phyloP scores from a whole-genome alignment of 1,140 invertebrate genomes.

The Drosophila nasuta region DNA sequence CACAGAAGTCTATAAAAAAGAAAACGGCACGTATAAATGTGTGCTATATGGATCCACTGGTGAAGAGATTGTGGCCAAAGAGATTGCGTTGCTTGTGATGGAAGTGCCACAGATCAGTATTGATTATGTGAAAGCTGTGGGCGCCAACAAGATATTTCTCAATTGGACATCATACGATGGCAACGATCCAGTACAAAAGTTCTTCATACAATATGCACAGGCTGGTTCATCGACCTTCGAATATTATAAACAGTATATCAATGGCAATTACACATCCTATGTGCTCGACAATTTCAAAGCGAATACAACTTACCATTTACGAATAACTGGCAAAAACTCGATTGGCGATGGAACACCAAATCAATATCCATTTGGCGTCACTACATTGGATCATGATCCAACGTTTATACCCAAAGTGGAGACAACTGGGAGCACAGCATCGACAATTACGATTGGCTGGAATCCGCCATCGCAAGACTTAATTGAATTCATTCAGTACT shows the following conservation, averaged over 20 bases:
- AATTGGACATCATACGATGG: slow-evolving; percentile 93
- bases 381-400: slow-evolving; percentile 89
- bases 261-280: slow-evolving; percentile 87
- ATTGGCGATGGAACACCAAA: slow-evolving; percentile 85
- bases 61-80: slow-evolving; percentile 55
- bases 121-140: slow-evolving; percentile 91
- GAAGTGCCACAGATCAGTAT: slow-evolving; percentile 90
- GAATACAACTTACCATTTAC: slow-evolving; percentile 88
- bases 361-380: slow-evolving; percentile 86
- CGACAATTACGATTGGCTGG: slow-evolving; percentile 92
- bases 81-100: slow-evolving; percentile 87
- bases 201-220: slow-evolving; percentile 88
- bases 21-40: slow-evolving; percentile 89
- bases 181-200: slow-evolving; percentile 89
- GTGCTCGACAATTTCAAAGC: slow-evolving; percentile 88
- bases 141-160: slow-evolving; percentile 90
- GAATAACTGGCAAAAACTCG: slow-evolving; percentile 86
- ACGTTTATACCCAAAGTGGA: slow-evolving; percentile 91
- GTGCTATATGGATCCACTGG: slow-evolving; percentile 71
- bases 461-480: slow-evolving; percentile 88
- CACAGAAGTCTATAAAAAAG: slow-evolving; percentile 87
- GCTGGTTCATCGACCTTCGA: slow-evolving; percentile 85
- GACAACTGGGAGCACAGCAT: slow-evolving; percentile 91
- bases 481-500: slow-evolving; percentile 90
- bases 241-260: slow-evolving; percentile 86